A percentile compares a stretch with the other conserved stretches of the same genome.
phyloP scores from a whole-genome alignment of 1,140 invertebrate species.

The Leucophenga varia region DNA sequence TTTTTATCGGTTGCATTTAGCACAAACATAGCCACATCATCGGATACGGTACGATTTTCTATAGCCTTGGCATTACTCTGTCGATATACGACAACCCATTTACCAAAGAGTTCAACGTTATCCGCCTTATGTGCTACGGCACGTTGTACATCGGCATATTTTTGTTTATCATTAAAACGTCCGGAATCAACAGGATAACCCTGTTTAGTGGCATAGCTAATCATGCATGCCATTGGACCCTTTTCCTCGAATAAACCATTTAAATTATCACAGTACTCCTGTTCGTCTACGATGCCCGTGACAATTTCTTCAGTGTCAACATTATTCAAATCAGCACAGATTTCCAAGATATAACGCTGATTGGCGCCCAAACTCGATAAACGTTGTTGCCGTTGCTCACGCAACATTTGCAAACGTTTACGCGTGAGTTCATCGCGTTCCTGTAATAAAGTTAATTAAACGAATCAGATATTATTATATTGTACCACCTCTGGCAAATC shows the following conservation, averaged over 20 bases:
- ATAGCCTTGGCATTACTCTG: constrained; percentile 56
- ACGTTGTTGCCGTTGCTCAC: constrained; percentile 34
- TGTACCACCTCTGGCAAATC: too few relatives aligned
- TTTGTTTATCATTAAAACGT: constrained; percentile 52
- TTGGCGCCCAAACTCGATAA: constrained; percentile 50
- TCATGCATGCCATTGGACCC: constrained; percentile 58
- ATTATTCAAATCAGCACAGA: constrained; percentile 62
- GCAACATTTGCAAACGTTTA: constrained; percentile 25
- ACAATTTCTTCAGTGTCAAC: constrained; percentile 61
- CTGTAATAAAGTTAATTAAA: too few relatives aligned
- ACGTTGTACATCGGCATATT: constrained; percentile 56
- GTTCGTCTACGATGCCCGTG: constrained; percentile 66
- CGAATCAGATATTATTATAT: too few relatives aligned
- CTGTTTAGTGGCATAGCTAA: constrained; percentile 59
- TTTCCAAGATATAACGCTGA: constrained; percentile 66
- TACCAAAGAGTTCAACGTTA: constrained; percentile 57
- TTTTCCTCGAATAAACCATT: constrained; percentile 59
- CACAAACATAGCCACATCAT: constrained; percentile 56
- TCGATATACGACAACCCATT: constrained; percentile 61
- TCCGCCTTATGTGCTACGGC: constrained; percentile 59
- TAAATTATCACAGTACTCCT: constrained; percentile 62
- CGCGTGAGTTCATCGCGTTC: constrained; percentile 33
- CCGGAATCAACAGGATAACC: constrained; percentile 59
- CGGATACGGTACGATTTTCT: constrained; percentile 60
- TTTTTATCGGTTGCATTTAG: constrained; percentile 54